Conservation (phyloP, 2,888 invertebrate genomes). For the Drosophila paucipuncta region DNA sequence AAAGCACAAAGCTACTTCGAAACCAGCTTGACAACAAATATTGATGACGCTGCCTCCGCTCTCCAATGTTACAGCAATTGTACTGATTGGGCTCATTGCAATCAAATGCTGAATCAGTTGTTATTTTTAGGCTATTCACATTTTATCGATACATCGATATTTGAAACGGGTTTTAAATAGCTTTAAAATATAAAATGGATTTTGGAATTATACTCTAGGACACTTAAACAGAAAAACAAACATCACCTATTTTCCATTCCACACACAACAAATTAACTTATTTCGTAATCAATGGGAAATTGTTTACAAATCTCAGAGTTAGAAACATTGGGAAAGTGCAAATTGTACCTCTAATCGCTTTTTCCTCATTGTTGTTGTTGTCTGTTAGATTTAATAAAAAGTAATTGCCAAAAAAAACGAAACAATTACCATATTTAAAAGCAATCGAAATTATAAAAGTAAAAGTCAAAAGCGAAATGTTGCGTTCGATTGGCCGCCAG, state of each 20-base stretch:
- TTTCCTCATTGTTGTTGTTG: constrained; percentile 84
- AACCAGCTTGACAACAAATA: constrained; percentile 49
- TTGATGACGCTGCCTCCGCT: constrained; percentile 11
- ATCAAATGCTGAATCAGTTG: constrained; percentile 50
- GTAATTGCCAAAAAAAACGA: constrained; percentile 40
- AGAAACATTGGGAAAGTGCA: constrained; percentile 11
- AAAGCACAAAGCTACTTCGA: constrained; percentile 22
- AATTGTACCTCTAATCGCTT: constrained; percentile 78
- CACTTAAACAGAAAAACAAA: background rate
- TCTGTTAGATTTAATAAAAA: constrained; percentile 80
- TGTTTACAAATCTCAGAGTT: constrained; percentile 42
- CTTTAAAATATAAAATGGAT: background rate
- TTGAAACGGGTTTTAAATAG: background rate
- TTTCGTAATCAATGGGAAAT: constrained; percentile 42
- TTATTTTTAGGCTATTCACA: constrained; percentile 9
- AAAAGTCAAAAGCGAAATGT: constrained; percentile 73
- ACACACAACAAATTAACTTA: background rate
- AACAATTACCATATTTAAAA: constrained; percentile 45
- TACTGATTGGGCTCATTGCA: constrained; percentile 36
- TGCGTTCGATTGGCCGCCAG: constrained; percentile 83
- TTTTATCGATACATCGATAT: constrained; percentile 30
- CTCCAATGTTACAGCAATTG: constrained; percentile 27
- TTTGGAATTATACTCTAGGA: background rate
- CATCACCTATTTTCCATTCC: background rate
- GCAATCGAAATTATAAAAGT: constrained; percentile 21